A percentile compares a stretch with the other conserved stretches of the same genome.
phyloP scores from a whole-genome alignment of 1,140 invertebrate species.

The Bombus difficillimus region DNA sequence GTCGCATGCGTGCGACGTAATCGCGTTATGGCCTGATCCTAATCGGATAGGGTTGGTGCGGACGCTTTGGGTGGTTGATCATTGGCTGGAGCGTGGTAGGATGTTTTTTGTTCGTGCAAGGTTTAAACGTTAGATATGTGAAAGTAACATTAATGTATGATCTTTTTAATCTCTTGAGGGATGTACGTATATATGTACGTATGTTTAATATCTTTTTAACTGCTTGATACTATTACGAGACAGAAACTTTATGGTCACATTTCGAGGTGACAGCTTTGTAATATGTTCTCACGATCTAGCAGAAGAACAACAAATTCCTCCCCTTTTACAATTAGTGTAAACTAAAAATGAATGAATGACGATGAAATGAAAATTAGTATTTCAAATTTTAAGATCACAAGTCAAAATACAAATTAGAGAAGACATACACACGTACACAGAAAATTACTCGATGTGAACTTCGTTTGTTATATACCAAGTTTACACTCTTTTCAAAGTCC shows the following conservation, averaged over 20 bases:
- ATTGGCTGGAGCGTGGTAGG: background rate
- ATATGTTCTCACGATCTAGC: too few species aligned
- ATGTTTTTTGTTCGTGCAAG: background rate
- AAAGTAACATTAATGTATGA: too few species aligned
- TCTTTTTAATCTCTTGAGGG: too few species aligned
- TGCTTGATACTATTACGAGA: background rate
- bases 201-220: background rate
- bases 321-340: too few species aligned
- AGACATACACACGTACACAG: background rate
- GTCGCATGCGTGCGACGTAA: conserved; percentile 22
- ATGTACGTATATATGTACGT: too few species aligned
- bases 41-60: conserved; percentile 36
- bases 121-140: too few species aligned
- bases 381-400: background rate
- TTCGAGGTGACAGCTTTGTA: too few species aligned
- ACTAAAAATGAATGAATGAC: too few species aligned
- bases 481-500: background rate
- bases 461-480: background rate
- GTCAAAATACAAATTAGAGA: background rate
- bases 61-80: background rate
- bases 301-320: too few species aligned
- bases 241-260: background rate
- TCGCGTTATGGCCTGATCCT: conserved; percentile 20
- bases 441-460: background rate
- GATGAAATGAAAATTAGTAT: too few species aligned